These are phyloP conservation scores for Apostichopus parvimensis DNA, from an alignment of 35 echinoderm and acorn worm genomes.

Conservation along the genomic window DNA sequence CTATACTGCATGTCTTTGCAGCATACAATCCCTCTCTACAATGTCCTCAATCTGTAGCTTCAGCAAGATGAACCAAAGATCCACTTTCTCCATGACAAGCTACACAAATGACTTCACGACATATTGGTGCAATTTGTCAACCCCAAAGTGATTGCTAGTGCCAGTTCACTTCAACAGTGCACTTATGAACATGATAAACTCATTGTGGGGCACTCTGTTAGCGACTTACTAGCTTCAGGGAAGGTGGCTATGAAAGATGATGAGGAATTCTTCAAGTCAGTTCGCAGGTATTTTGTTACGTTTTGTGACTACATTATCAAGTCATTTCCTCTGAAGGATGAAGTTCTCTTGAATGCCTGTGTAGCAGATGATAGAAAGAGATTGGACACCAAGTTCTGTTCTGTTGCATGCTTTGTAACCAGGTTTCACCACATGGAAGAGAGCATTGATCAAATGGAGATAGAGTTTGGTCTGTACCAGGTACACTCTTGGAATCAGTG, in stretches of 20 bases:
- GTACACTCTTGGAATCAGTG: conserved; percentile 45
- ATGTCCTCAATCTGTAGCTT: conserved; percentile 54
- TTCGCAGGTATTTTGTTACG: conserved; percentile 65
- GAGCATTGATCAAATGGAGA: conserved; percentile 55
- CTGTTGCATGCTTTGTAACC: conserved; percentile 42
- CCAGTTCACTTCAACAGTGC: conserved; percentile 59
- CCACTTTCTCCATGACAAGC: conserved; percentile 35
- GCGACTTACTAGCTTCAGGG: conserved; percentile 40
- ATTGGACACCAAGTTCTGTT: conserved; percentile 43
- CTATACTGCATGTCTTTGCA: conserved; percentile 59
- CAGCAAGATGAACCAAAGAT: conserved; percentile 60
- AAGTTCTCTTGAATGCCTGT: conserved; percentile 56
- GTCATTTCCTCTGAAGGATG: conserved; percentile 64
- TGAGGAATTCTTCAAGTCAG: conserved; percentile 51
- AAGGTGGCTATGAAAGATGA: conserved; percentile 38
- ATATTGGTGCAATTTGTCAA: conserved; percentile 51
- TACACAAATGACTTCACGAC: conserved; percentile 55
- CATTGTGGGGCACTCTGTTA: conserved; percentile 57
- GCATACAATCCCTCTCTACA: conserved; percentile 57
- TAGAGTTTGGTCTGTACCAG: conserved; percentile 12
- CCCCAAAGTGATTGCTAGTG: conserved; percentile 59
- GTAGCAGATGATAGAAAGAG: conserved; percentile 61
- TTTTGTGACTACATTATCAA: conserved; percentile 73
- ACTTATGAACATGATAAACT: conserved; percentile 51
- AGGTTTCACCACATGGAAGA: conserved; percentile 63